Evolutionary conservation across 2,113 vertebrate species (phyloP), one percentile per base, ranked within the genome.

Genomic region (Oryzias melastigma): DNA sequence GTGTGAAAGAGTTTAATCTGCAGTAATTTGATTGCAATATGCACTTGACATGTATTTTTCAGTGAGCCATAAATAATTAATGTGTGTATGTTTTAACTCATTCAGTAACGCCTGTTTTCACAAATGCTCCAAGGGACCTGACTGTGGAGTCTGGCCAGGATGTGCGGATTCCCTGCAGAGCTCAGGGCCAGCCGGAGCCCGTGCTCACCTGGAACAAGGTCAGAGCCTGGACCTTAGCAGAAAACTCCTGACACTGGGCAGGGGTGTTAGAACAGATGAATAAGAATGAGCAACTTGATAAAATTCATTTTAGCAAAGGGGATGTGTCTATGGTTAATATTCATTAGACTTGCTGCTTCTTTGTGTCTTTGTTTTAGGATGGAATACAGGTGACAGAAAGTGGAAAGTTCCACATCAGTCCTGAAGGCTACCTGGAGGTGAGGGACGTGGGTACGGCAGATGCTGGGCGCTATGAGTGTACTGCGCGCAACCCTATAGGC

Each of bases 151-250:
- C 95, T 86, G 97, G 97, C 68, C 91, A 93, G 82, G 94, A 95
- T 0, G 93, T 94, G 65, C 97, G 96, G 91, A 95, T 99, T 79
- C 93, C 94, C 0, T 99, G 97, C 89, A 95, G 93, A 2, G 94
- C 96, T 81, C 95, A 96, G 80, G 97, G 97, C 61, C 96, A 98
- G 80, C 97, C 97, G 0, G 91, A 93, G 51, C 97, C 96, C 4
- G 88, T 92, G 64, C 93, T 99, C 89, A 99, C 97, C 44, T 99
- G 97, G 97, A 99, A 96, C 89, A 99, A 99, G 95, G 97, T 98
- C 87, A 82, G 87, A 78, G 7, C 2, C 40, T 7, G 1, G 5
- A 24, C 48, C 20, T 16, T 44, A 14, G 41, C 8, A 0, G 4
- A 50, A 20, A 25, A 20, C 50, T 52, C 17, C 1, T 44, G 0